A percentile compares a stretch with the other conserved stretches of the same genome.
phyloP scores from a whole-genome alignment of 2,888 invertebrate genomes.

The Pammene aurita region DNA sequence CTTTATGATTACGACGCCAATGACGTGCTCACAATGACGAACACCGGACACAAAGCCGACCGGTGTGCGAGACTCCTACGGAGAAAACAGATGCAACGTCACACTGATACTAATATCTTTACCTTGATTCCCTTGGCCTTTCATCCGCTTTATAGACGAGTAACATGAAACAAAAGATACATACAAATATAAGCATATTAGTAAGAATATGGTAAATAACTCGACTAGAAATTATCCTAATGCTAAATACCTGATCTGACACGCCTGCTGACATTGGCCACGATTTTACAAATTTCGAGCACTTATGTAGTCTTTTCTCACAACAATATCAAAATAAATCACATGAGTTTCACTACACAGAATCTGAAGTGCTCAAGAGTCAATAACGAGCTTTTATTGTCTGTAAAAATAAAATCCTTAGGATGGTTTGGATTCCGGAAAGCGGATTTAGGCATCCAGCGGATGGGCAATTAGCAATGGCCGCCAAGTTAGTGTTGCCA shows the following conservation, averaged over 20 bases:
- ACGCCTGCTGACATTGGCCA: conserved; percentile 96
- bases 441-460: conserved; percentile 51
- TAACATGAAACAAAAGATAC: conserved; percentile 84
- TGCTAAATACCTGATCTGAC: conserved; percentile 91
- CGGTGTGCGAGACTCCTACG: conserved; percentile 71
- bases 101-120: conserved; percentile 72
- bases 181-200: conserved; percentile 56
- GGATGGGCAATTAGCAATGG: conserved; percentile 77
- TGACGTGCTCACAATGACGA: conserved; percentile 56
- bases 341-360: conserved; percentile 80
- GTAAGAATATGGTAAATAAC: conserved; percentile 50
- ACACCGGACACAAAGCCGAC: conserved; percentile 69
- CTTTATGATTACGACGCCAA: conserved; percentile 56
- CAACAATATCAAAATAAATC: conserved; percentile 74
- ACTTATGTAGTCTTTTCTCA: conserved; percentile 75
- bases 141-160: conserved; percentile 87
- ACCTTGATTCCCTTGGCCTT: conserved; percentile 94
- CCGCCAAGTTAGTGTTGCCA: conserved; percentile 64
- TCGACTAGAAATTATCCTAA: conserved; percentile 60
- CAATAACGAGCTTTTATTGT: conserved; percentile 70
- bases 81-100: conserved; percentile 81
- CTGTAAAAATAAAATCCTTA: conserved; percentile 67
- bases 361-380: conserved; percentile 70
- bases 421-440: conserved; percentile 60
- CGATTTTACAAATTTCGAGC: conserved; percentile 83